These are phyloP conservation scores for Antigone vipio DNA, from an alignment of 2,113 vertebrate genomes.

Conservation along the genomic window DNA sequence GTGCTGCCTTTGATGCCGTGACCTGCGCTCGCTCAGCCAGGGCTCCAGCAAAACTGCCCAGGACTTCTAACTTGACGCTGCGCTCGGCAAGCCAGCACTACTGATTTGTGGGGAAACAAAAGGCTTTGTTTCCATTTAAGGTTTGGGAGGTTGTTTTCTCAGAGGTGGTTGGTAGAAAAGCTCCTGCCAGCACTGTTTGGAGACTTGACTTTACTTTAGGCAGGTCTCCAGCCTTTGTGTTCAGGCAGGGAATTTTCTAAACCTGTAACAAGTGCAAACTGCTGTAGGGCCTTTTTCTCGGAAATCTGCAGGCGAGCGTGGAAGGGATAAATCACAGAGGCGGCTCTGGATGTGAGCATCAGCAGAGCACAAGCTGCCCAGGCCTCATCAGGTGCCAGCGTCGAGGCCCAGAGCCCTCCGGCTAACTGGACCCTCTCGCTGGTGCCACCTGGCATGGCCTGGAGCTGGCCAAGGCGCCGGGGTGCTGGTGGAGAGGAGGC, in stretches of 20 bases:
- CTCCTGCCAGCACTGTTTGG: background rate
- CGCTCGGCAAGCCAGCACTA: background rate
- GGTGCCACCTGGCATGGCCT: too few species aligned
- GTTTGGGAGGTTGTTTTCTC: background rate
- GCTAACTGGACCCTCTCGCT: too few species aligned
- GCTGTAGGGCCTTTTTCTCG: accelerated
- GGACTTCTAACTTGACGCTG: background rate
- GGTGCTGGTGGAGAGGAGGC: too few species aligned
- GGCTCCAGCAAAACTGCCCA: background rate
- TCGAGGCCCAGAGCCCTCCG: too few species aligned
- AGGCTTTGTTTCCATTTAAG: background rate
- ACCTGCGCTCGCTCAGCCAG: background rate
- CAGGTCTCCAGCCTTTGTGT: background rate
- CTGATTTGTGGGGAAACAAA: background rate
- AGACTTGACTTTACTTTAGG: background rate
- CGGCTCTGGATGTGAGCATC: background rate
- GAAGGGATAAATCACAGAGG: background rate
- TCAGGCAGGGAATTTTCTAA: background rate
- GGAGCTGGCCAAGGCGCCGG: too few species aligned
- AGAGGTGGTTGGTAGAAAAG: background rate
- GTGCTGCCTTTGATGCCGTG: background rate
- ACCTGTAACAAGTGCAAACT: background rate
- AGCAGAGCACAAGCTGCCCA: background rate
- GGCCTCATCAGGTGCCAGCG: too few species aligned
- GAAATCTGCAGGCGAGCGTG: accelerated